phyloP scores from a whole-genome alignment of 2,113 vertebrate species.

The Laticauda laticaudata region DNA sequence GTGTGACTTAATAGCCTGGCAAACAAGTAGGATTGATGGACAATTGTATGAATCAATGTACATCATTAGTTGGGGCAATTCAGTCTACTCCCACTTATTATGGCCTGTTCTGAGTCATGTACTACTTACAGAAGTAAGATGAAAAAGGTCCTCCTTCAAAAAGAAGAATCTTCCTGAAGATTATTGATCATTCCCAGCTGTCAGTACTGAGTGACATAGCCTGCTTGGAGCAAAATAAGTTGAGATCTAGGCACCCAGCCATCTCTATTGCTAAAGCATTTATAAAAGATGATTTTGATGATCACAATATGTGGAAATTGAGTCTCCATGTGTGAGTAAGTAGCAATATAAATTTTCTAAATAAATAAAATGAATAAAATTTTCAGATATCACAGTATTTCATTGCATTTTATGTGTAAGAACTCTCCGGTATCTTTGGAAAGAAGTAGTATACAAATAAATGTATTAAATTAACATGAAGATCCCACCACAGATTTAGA shows the following conservation, averaged over 20 bases:
- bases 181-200: not conserved
- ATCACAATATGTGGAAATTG: not conserved
- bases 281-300: not conserved
- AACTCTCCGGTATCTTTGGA: not conserved
- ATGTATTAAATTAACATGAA: constrained; percentile 45
- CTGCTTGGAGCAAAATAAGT: not conserved
- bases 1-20: not conserved
- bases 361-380: not conserved
- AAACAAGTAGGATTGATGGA: not conserved
- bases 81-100: not conserved
- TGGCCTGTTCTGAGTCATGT: no score
- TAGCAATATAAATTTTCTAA: no score
- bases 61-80: not conserved
- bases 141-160: no score
- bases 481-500: constrained; percentile 5
- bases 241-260: not conserved
- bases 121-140: no score
- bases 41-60: not conserved
- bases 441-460: not conserved
- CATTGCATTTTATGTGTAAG: not conserved
- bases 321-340: no score
- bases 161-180: not conserved
- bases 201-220: not conserved
- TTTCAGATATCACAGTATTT: not conserved
- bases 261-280: not conserved